Evolutionary conservation across 2,888 invertebrate genomes (phyloP), one percentile per base, ranked within the genome.

Genomic region (Boloria euphrosyne): DNA sequence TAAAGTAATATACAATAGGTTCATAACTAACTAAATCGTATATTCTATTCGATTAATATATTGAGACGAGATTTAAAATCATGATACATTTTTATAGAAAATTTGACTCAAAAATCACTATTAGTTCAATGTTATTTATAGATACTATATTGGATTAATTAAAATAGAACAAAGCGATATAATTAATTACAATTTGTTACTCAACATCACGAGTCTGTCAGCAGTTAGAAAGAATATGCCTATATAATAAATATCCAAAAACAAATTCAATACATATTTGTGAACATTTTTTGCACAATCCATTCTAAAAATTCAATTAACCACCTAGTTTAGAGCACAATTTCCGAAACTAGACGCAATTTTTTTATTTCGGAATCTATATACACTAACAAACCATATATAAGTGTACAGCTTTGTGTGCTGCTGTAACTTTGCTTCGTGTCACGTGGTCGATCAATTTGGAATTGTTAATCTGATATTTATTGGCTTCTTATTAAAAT

Each of bases 381-480:
- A 87, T 89, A 91, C 90, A 92, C 91, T 91, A 92, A 92, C 91
- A 91, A 90, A 76, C 91, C 92, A 92, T 90, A 80, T 75, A 79
- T 76, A 49, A 66, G 71, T 76, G 75, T 80, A 77, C 67, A 81
- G 91, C 89, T 91, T 90, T 87, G 83, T 82, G 86, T 90, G 89
- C 86, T 79, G 87, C 86, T 83, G 78, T 81, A 71, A 68, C 66
- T 73, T 76, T 74, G 89, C 89, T 89, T 88, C 65, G 74, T 79
- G 77, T 83, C 74, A 78, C 75, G 84, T 86, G 81, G 79, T 85
- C 80, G 90, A 91, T 91, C 90, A 91, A 88, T 88, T 90, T 91
- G 92, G 92, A 92, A 91, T 90, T 86, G 81, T 84, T 78, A 82
- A 81, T 83, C 84, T 86, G 81, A 80, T 76, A 76, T 76, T 82